Conservation (phyloP, 2,888 invertebrate genomes). For the Ophion slaviceki region DNA sequence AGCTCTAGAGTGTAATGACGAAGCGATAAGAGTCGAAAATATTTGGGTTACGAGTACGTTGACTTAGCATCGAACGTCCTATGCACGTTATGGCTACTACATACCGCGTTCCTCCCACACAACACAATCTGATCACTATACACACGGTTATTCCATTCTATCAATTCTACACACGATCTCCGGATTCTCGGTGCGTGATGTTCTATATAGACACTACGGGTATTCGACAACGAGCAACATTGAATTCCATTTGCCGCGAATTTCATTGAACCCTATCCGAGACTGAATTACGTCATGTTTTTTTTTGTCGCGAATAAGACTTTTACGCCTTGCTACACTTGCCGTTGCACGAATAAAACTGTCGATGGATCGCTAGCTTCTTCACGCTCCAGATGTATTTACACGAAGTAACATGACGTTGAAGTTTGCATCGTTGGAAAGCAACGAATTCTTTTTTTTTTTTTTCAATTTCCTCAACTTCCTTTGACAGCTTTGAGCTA, state of each 20-base stretch:
- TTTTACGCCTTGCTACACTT: conserved; percentile 9
- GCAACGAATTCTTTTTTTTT: too few species aligned
- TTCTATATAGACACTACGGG: neutral
- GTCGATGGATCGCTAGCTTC: conserved; percentile 29
- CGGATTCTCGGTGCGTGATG: conserved; percentile 16
- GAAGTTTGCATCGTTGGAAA: too few species aligned
- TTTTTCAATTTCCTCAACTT: too few species aligned
- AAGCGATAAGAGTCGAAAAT: too few species aligned
- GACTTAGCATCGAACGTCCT: too few species aligned
- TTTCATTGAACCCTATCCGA: conserved; percentile 5
- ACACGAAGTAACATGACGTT: conserved; percentile 11
- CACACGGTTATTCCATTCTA: conserved; percentile 29
- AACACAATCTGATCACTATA: conserved; percentile 2
- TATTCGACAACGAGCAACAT: neutral
- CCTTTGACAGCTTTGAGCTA: too few species aligned
- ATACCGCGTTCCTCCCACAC: conserved; percentile 44
- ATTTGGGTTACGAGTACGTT: too few species aligned
- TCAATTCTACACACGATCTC: conserved; percentile 12
- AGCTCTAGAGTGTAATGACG: too few species aligned
- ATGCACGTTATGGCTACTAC: conserved; percentile 12
- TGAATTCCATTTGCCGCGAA: conserved; percentile 11
- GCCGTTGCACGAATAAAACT: conserved; percentile 37
- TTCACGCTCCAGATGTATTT: conserved; percentile 32
- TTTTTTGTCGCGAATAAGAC: conserved; percentile 2
- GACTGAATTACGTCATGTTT: conserved; percentile 21